Base-by-base conservation (phyloP, 2,888 invertebrate species). In the Rotaria macrura region DNA sequence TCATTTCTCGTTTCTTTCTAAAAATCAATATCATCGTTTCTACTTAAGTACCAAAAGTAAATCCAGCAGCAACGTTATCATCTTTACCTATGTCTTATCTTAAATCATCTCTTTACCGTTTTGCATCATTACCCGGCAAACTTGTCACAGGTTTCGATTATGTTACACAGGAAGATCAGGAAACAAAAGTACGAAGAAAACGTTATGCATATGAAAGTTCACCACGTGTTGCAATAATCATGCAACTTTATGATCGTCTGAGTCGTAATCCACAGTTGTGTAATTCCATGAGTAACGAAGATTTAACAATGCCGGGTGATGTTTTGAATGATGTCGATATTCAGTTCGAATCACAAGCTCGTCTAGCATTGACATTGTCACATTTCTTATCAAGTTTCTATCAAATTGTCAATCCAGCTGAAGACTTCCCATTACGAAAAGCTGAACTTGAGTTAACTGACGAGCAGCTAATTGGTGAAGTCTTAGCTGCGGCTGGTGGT, bases 401-500 rank as follows among this genome's bases (percentile, higher is more conserved):
- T 88, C 97, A 97, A 88, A 91, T 90, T 86, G 89, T 91, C 14
- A 90, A 91, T 87, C 89, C 90, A 83, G 89, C 90, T 86, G 91
- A 91, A 87, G 89, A 90, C 87, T 91, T 86, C 84, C 86, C 87
- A 29, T 34, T 87, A 23, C 47, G 87, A 14, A 85, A 86, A 54
- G 94, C 96, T 0, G 96, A 96, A 90, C 94, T 94, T 88, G 94
- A 95, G 0, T 92, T 96, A 47, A 95, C 95, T 0, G 95, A 96
- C 91, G 97, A 97, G 92, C 97, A 97, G 92, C 95, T 97, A 94
- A 94, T 96, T 89, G 97, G 95, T 0, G 97, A 97, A 91, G 96
- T 96, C 0, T 91, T 98, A 55, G 94, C 97, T 2, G 92, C 96
- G 85, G 94, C 97, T 0, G 93, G 97, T 89, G 96, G 96, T 1